These are phyloP conservation scores for Sebastolobus altivelis DNA, from an alignment of 2,797 vertebrate genomes.

Conservation along the genomic window DNA sequence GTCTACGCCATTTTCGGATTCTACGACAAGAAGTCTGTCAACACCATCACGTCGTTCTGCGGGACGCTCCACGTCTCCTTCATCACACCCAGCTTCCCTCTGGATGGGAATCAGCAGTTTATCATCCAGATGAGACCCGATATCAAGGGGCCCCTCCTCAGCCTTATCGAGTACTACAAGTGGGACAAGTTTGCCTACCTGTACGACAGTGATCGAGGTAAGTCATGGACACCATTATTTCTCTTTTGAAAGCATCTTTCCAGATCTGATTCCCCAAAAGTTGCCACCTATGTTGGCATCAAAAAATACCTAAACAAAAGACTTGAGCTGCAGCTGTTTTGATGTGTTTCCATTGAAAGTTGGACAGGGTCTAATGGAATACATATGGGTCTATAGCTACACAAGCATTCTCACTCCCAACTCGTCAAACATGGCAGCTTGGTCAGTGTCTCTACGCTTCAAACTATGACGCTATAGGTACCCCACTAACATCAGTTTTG, in stretches of 20 bases:
- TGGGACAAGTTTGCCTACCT: conserved; percentile 99
- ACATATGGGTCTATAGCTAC: not conserved
- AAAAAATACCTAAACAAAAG: not conserved
- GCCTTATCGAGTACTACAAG: conserved; percentile 98
- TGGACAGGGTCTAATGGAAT: not conserved
- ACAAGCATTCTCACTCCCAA: not conserved
- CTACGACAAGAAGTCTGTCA: conserved; percentile 99
- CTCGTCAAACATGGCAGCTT: not conserved
- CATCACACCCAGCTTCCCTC: conserved; percentile 98
- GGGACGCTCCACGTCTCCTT: conserved; percentile 99
- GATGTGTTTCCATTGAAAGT: not conserved
- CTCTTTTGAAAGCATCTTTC: not conserved
- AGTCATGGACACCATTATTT: conserved; percentile 41
- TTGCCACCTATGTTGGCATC: not conserved
- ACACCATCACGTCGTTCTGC: conserved; percentile 98
- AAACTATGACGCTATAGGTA: not conserved
- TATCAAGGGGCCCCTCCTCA: conserved; percentile 97
- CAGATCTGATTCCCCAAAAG: not conserved
- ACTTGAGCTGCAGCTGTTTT: not conserved
- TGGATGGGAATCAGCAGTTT: conserved; percentile 96
- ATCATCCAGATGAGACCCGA: conserved; percentile 99
- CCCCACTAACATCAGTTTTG: not conserved
- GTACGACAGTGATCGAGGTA: conserved; percentile 98
- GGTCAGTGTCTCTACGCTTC: not conserved
- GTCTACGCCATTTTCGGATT: conserved; percentile 99